Evolutionary conservation across 2,113 vertebrate genomes (phyloP), one percentile per base, ranked within the genome.

Genomic region (Melanerpes aurifrons): DNA sequence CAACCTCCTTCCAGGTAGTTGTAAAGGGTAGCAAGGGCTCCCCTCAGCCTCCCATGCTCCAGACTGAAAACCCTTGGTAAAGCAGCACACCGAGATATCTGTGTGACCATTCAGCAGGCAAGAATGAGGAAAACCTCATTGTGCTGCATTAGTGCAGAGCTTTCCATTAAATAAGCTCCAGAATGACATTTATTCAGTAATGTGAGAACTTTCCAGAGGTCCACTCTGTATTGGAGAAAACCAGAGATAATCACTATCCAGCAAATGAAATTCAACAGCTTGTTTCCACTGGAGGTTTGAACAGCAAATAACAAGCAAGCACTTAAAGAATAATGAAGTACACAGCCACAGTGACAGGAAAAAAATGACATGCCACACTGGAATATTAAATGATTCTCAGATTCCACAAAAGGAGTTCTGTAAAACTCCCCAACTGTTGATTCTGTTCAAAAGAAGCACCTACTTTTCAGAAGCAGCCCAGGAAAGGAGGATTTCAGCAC

Each of bases 401-500:
- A 73, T 56, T 87, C 74, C 64, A 73, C 68, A 37, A 14, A 58
- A 74, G 32, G 72, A 68, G 64, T 57, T 32, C 68, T 24, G 12
- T 7, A 67, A 43, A 89, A 73, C 71, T 62, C 72, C 26, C 22
- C 57, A 35, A 28, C 4, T 64, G 66, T 54, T 43, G 72, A 61
- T 19, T 61, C 53, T 77, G 43, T 62, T 86, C 53, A 81, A 90
- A 85, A 91, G 82, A 75, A 45, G 82, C 91, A 89, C 35, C 75
- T 90, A 58, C 75, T 66, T 91, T 90, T 66, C 62, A 62, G 25
- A 74, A 48, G 40, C 76, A 77, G 25, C 22, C 64, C 89, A 25
- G 68, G 54, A 11, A 80, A 80, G 84, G 50, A 31, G 53, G 54
- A 74, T 94, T 87, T 78, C 63, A 50, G 75, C 17, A 43, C 37